Base-by-base conservation (phyloP, 2,113 vertebrate genomes). In the Apus apus region DNA sequence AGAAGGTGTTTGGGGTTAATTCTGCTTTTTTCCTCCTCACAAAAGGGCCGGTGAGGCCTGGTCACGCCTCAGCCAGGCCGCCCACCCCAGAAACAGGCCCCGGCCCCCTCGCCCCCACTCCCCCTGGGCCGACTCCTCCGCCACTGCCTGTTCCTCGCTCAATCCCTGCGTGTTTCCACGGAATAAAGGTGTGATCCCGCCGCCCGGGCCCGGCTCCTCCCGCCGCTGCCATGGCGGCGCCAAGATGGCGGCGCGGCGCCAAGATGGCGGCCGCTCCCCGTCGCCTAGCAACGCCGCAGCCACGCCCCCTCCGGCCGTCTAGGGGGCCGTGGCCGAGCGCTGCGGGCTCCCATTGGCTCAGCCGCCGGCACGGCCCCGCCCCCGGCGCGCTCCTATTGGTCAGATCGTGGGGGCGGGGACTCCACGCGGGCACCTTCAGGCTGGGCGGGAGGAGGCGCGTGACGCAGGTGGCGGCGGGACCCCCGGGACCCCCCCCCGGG, bases 31-130 rank as follows among this genome's bases (percentile, higher is more conserved):
- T 57, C 43, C 45, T n/a, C 36, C 64, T 22, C 46, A 53, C 26
- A 9, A 14, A 23, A 3, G 4, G 53, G 43, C 23, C 2, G 4
- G 3, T 0, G 23, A 30, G 30, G 20, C 53, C 50, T n/a, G n/a
- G n/a, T n/a, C n/a, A n/a, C n/a, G n/a, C n/a, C 61, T 50, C 53
- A 18, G 51, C 27, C 58, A 26, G n/a, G 32, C 26, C 48, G 40
- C 45, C 14, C 15, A 46, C 45, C 45, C 45, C 40, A 40, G 40
- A 40, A 40, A 40, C 40, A 40, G 40, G 40, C 45, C 45, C 45
- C 45, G 45, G 15, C 45, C 40, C 13, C 40, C 40, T 40, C 45
- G 45, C 45, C 18, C 40, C 40, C 40, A 18, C 45, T 46, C 45
- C 19, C 40, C 5, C 23, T 43, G 29, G 10, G 50, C 11, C 26